Percentiles rank a stretch among this genome's conserved stretches.
Evolutionary conservation across 64 coral and sea anemone genomes (phyloP).

Genomic region (Montipora efflorescens): DNA sequence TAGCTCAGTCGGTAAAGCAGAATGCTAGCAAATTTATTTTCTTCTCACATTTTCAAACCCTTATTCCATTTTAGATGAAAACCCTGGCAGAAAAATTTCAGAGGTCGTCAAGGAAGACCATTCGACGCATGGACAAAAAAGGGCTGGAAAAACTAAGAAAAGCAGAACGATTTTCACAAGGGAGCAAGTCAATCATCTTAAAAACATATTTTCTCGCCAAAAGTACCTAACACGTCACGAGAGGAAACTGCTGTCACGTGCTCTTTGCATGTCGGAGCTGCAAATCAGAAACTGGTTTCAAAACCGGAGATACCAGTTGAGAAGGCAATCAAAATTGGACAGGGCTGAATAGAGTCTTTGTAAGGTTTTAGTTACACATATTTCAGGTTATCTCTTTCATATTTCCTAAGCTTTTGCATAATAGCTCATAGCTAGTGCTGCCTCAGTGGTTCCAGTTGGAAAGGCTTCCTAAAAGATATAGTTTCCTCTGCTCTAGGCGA

Average conservation of each 20-base stretch:
- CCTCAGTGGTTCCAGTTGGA: no score
- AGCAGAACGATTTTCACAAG: slow-evolving; percentile 74
- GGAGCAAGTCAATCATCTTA: slow-evolving; percentile 71
- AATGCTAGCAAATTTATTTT: no score
- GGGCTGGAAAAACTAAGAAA: slow-evolving; percentile 51
- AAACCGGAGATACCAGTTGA: slow-evolving; percentile 88
- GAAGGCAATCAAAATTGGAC: slow-evolving; percentile 33
- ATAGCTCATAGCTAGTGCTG: no score
- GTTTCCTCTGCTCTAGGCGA: no score
- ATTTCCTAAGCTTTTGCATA: neutral
- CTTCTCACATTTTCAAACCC: neutral
- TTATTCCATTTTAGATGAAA: neutral
- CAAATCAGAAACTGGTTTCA: slow-evolving; percentile 97
- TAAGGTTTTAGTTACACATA: neutral
- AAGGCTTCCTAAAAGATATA: no score
- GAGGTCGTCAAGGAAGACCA: neutral
- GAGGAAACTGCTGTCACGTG: slow-evolving; percentile 66
- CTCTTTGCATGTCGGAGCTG: slow-evolving; percentile 77
- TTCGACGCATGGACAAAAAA: neutral
- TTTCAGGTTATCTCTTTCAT: neutral
- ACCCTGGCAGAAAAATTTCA: neutral
- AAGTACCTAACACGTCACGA: slow-evolving; percentile 89
- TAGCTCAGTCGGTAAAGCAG: no score
- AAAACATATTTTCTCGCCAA: slow-evolving; percentile 80
- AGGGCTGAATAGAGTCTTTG: slow-evolving; percentile 27